Percentiles rank a stretch among this genome's conserved stretches.
These are phyloP conservation scores for Onychostoma macrolepis DNA, from an alignment of 2,113 vertebrate genomes.

Conservation along the genomic window DNA sequence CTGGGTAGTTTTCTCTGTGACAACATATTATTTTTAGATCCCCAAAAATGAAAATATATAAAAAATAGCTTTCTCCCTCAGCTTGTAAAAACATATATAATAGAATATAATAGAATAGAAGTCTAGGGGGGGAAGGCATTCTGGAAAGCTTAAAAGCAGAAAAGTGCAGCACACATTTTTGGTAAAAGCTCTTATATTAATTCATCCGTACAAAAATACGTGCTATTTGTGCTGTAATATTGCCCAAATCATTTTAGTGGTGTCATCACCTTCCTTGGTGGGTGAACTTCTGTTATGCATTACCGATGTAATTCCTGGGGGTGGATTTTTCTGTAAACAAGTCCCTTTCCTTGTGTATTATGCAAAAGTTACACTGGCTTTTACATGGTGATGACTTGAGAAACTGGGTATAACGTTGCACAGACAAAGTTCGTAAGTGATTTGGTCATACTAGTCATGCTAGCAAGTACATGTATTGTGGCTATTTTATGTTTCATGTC, in stretches of 20 bases:
- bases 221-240: constrained; percentile 12
- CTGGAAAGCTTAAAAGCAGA: constrained; percentile 8
- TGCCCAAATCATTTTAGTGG: constrained; percentile 5
- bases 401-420: neutral
- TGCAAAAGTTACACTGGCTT: neutral
- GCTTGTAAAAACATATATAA: neutral
- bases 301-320: neutral
- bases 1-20: neutral
- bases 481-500: neutral
- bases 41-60: neutral
- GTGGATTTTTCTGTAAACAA: constrained; percentile 10
- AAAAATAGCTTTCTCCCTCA: neutral
- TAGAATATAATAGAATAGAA: too few species aligned
- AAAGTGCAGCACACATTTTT: neutral
- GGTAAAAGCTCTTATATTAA: neutral
- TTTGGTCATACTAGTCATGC: constrained; percentile 1
- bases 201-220: neutral
- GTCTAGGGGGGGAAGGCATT: neutral
- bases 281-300: constrained; percentile 9
- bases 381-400: neutral
- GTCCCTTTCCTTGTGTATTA: neutral
- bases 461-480: neutral
- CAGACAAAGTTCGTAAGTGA: neutral
- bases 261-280: neutral
- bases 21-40: neutral